Evolutionary conservation across 2,888 invertebrate species (phyloP), one percentile per base, ranked within the genome.

Genomic region (Dryobotodes eremita): DNA sequence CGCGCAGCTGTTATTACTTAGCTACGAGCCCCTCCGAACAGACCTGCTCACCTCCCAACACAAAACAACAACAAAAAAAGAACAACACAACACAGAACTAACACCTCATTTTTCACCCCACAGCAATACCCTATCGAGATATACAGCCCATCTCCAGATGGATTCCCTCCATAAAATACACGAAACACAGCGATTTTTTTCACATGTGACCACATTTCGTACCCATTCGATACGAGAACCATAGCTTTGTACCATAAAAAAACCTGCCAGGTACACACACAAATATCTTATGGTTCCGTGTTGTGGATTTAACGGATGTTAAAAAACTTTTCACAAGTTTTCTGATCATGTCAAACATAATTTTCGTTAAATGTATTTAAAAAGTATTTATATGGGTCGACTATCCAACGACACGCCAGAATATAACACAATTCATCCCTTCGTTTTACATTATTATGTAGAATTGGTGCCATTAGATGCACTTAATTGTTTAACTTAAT

Each of bases 151-250:
- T 87, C 72, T 78, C 65, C 77, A 82, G 82, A 86, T 86, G 84
- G 65, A 77, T 71, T 68, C 65, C 64, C 71, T 48, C 77, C 82
- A 81, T 89, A 87, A 89, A 89, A 86, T 74, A 88, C 76, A 77
- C 84, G 71, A 82, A 79, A 72, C 48, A 80, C 76, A 75, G 36
- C 55, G 73, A 76, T 79, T 77, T 83, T 83, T 81, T 82, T 86
- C 89, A 88, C 86, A 89, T 89, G 86, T 89, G 89, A 79, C 89
- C 87, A 86, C 71, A 76, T 82, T 75, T 75, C 70, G 64, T 66
- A 79, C 55, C 61, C 75, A 78, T 78, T 84, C 82, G 59, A 85
- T 86, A 79, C 23, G 42, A 55, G 55, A 73, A 57, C 76, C 66
- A 72, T 81, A 64, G 76, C 57, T 36, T 64, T 71, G 65, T 76